Base-by-base conservation (phyloP, 2,797 vertebrate species). In the Pantherophis vulpinus region DNA sequence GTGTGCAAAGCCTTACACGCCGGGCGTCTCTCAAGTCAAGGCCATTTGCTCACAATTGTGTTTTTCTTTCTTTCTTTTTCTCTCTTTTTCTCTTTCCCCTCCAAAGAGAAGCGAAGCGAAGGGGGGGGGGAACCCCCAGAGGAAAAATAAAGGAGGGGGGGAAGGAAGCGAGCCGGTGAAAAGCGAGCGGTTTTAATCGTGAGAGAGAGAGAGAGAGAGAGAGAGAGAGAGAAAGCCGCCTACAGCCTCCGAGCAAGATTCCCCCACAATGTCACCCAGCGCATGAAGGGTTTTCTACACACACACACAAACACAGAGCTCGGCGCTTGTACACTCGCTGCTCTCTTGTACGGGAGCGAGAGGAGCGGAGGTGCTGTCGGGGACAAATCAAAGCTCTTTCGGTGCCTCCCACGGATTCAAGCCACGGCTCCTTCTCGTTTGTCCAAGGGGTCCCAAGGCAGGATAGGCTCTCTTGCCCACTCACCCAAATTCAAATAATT, bases 401-500 rank as follows among this genome's bases (percentile, higher is more conserved):
- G 96, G 95, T 9, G 51, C 51, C 96, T 96, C 97, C 95, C 96
- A 96, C 96, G 96, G 98, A 97, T 96, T 97, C 97, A 97, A 97
- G 96, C 95, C 4, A 94, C 94, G 27, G 96, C 96, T 97, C 20
- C 47, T 47, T 98, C 97, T 98, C 98, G 98, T 98, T 98, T 98
- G 98, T 98, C 98, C 98, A 98, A 98, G 97, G 97, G 98, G 97
- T 98, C 98, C 98, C 97, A 97, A 97, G 66, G 16, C 86, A 47
- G 97, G 97, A 97, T 97, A 98, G 97, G 96, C 96, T 96, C 98
- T 96, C 97, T 97, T 96, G 98, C 97, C 97, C 97, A 97, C 97
- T 98, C 97, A 98, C 97, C 98, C 97, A 98, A 98, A 98, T 98
- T 98, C 97, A 98, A 98, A 98, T 97, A 87, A 97, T 96, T 96